Conservation (phyloP, 2,888 invertebrate genomes). For the Macroteleia sp. region DNA sequence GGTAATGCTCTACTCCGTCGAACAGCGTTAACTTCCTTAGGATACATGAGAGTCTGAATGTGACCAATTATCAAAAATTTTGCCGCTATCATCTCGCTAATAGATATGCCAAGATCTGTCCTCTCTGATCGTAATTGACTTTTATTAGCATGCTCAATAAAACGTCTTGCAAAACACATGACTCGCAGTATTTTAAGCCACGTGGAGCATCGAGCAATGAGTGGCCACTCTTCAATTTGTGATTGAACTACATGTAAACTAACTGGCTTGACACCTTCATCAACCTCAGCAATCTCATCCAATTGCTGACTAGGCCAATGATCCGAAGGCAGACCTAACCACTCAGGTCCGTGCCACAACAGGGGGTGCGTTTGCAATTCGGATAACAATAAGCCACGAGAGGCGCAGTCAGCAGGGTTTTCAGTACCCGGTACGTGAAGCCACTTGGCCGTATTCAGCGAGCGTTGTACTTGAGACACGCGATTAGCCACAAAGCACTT, state of each 20-base stretch:
- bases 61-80: neutral
- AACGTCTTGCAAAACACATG: neutral
- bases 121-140: neutral
- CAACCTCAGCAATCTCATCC: neutral
- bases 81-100: neutral
- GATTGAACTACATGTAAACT: neutral
- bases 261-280: neutral
- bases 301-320: neutral
- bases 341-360: constrained; percentile 35
- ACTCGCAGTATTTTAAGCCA: constrained; percentile 4
- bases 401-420: neutral
- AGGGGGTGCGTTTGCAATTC: neutral
- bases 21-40: neutral
- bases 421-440: neutral
- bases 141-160: neutral
- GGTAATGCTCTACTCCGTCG: neutral
- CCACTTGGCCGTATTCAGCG: neutral
- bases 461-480: neutral
- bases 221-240: neutral
- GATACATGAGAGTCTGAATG: neutral
- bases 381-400: neutral
- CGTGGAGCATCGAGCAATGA: neutral
- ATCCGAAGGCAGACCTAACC: constrained; percentile 11
- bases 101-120: neutral
- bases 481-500: neutral